Evolutionary conservation across 2,113 vertebrate species (phyloP).

Genomic region (Manacus vitellinus): DNA sequence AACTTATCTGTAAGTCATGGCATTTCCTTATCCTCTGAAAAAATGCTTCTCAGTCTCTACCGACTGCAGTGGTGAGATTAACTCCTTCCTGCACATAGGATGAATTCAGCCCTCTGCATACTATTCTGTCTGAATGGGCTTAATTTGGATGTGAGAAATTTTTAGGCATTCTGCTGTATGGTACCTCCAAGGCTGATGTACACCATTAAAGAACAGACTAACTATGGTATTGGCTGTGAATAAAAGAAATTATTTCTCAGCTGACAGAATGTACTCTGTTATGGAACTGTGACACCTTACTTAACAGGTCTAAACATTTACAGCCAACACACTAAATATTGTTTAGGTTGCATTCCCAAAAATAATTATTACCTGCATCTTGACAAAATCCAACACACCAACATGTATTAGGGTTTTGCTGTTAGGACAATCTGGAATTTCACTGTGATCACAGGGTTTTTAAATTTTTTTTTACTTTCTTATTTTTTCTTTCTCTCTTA

Average conservation of each 20-base stretch:
- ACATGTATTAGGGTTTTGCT: background rate
- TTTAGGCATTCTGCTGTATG: background rate
- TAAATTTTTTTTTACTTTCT: background rate
- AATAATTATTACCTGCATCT: background rate
- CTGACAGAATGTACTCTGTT: background rate
- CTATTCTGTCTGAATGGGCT: background rate
- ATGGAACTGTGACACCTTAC: background rate
- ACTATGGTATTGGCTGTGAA: background rate
- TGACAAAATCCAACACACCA: conserved; percentile 37
- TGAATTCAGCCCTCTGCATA: background rate
- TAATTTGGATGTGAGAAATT: background rate
- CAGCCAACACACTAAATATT: background rate
- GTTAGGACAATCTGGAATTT: background rate
- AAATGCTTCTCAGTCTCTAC: background rate
- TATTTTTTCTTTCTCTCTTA: background rate
- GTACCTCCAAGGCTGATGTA: background rate
- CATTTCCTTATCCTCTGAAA: background rate
- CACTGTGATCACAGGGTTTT: background rate
- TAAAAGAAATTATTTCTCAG: background rate
- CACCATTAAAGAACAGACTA: background rate
- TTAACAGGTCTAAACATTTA: background rate
- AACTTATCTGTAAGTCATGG: background rate
- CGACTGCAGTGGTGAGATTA: background rate
- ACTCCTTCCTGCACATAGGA: background rate
- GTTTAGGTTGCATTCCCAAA: conserved; percentile 23